phyloP scores from a whole-genome alignment of 92 coral and sea anemone genomes.

The Palythoa caribaeorum region DNA sequence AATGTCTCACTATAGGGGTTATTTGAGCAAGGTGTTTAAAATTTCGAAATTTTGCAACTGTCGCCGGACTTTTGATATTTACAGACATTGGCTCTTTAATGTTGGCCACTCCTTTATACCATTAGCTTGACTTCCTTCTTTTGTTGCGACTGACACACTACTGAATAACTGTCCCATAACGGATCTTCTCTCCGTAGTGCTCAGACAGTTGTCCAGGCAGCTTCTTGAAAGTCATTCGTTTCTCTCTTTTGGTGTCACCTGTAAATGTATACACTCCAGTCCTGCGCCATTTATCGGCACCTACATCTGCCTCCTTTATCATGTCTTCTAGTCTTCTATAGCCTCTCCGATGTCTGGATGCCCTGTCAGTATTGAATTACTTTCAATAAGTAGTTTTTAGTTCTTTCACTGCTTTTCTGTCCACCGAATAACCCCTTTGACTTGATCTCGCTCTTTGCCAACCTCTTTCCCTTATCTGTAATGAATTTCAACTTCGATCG shows the following conservation, averaged over 20 bases:
- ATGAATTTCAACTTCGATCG: conserved; percentile 40
- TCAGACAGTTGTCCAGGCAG: conserved; percentile 34
- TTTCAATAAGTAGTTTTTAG: not conserved
- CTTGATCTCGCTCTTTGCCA: conserved; percentile 36
- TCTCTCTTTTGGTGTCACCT: conserved; percentile 62
- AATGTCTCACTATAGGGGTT: no score
- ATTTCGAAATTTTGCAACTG: no score
- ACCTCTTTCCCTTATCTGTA: conserved; percentile 44
- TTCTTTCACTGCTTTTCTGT: conserved; percentile 14
- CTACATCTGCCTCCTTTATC: conserved; percentile 59
- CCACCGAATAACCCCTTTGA: conserved; percentile 10
- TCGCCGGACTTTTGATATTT: no score
- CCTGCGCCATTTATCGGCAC: conserved; percentile 68
- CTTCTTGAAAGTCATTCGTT: conserved; percentile 51
- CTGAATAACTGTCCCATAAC: conserved; percentile 64
- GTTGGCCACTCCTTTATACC: no score
- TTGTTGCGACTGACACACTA: conserved; percentile 55
- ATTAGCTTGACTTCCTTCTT: not conserved
- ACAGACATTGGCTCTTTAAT: no score
- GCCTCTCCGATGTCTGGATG: conserved; percentile 70
- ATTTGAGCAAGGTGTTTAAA: no score
- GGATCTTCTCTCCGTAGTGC: conserved; percentile 40
- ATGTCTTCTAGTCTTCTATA: conserved; percentile 68
- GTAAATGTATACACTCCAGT: conserved; percentile 74
- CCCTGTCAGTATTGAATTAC: conserved; percentile 9